phyloP scores from a whole-genome alignment of 64 coral and sea anemone species.

The Montipora sp. region DNA sequence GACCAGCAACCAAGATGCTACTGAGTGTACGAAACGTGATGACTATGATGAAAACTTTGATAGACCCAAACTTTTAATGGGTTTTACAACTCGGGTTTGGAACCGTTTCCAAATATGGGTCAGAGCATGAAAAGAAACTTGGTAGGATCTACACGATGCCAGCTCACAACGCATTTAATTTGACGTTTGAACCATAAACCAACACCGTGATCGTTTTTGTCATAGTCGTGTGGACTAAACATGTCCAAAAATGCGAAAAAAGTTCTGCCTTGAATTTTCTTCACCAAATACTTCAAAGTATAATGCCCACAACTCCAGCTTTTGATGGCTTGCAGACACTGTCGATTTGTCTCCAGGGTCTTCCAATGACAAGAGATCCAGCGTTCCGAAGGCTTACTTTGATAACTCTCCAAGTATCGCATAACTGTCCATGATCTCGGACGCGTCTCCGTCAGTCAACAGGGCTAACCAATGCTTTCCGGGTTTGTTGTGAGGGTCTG shows the following conservation, averaged over 20 bases:
- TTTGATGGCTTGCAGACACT: not conserved
- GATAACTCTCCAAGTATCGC: not conserved
- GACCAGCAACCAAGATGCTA: not conserved
- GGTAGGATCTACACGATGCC: too few relatives aligned
- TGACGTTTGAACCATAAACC: too few relatives aligned
- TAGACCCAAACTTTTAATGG: not conserved
- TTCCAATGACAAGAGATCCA: not conserved
- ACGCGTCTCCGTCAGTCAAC: not conserved
- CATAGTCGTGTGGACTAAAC: not conserved
- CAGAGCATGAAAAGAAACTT: too few relatives aligned
- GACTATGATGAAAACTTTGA: not conserved
- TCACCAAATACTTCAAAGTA: not conserved
- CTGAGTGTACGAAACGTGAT: not conserved
- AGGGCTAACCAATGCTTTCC: constrained; percentile 36
- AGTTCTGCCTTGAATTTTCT: not conserved
- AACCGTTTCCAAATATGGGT: too few relatives aligned
- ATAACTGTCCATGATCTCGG: not conserved
- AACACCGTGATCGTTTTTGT: too few relatives aligned
- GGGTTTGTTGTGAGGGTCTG: not conserved
- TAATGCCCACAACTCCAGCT: not conserved
- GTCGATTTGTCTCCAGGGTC: not conserved
- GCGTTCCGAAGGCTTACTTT: not conserved
- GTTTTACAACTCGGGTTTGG: not conserved
- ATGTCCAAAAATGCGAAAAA: not conserved
- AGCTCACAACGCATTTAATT: too few relatives aligned